Conservation (phyloP, 2,797 vertebrate species). For the Gymnopithys bicolor region DNA sequence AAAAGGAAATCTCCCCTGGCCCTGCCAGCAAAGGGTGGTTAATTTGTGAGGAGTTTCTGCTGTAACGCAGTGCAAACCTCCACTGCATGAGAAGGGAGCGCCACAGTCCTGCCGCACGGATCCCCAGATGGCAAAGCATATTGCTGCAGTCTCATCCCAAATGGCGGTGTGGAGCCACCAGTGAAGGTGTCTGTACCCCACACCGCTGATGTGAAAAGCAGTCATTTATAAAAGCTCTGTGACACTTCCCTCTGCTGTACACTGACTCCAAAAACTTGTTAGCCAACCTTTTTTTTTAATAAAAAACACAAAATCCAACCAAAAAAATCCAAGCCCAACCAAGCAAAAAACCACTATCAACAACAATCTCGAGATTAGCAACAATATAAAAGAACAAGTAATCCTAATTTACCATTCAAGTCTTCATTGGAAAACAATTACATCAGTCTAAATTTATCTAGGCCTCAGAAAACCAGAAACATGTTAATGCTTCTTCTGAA, state of each 20-base stretch:
- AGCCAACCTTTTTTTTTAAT: background rate
- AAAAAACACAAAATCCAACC: background rate
- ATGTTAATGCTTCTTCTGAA: background rate
- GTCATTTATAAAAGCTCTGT: background rate
- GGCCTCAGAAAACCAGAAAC: background rate
- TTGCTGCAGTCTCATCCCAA: slow-evolving; percentile 63
- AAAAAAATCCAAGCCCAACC: background rate
- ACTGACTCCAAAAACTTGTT: background rate
- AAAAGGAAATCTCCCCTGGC: background rate
- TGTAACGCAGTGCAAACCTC: background rate
- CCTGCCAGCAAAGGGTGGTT: background rate
- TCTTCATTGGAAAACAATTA: background rate
- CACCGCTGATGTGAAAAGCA: background rate
- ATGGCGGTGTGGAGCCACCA: background rate
- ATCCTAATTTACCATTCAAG: background rate
- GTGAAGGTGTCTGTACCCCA: background rate
- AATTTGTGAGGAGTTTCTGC: background rate
- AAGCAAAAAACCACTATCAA: background rate
- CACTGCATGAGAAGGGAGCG: background rate
- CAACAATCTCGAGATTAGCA: background rate
- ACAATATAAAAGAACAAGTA: background rate
- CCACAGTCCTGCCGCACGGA: background rate
- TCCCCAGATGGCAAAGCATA: slow-evolving; percentile 65
- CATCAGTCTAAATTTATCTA: background rate
- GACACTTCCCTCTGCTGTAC: rapidly evolving